These are phyloP conservation scores for Halcyon senegalensis DNA, from an alignment of 2,113 vertebrate species.

Conservation along the genomic window DNA sequence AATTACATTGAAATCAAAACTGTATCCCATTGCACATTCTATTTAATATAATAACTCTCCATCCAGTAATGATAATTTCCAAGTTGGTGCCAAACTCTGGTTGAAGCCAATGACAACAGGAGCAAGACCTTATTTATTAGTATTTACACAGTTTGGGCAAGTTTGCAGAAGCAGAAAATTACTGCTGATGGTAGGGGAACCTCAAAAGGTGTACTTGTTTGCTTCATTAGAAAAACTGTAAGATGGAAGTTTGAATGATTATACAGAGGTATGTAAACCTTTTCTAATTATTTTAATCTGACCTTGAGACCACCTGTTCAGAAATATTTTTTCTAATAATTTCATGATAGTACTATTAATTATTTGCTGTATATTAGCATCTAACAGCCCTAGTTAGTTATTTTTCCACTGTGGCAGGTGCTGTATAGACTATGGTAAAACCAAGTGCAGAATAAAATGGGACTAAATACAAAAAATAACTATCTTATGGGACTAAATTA, in stretches of 20 bases:
- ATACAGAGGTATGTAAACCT: neutral
- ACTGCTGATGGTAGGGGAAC: neutral
- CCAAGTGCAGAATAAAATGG: neutral
- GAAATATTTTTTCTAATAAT: neutral
- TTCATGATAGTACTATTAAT: neutral
- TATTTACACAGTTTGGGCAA: neutral
- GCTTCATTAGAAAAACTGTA: neutral
- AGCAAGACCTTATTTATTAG: neutral
- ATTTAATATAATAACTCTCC: neutral
- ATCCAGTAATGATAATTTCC: neutral
- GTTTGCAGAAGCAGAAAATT: conserved; percentile 22
- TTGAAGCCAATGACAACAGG: neutral
- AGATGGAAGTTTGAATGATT: neutral
- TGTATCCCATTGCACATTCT: neutral
- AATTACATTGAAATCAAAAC: neutral
- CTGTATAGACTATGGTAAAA: neutral
- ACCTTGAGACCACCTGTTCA: neutral
- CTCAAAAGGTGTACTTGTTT: neutral
- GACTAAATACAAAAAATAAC: neutral
- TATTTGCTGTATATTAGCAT: neutral
- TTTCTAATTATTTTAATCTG: neutral
- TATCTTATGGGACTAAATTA: neutral
- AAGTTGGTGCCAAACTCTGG: neutral
- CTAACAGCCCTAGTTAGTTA: neutral
- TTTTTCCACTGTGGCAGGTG: neutral